Conservation (phyloP, 1,140 invertebrate genomes). For the Drosophila lowei region DNA sequence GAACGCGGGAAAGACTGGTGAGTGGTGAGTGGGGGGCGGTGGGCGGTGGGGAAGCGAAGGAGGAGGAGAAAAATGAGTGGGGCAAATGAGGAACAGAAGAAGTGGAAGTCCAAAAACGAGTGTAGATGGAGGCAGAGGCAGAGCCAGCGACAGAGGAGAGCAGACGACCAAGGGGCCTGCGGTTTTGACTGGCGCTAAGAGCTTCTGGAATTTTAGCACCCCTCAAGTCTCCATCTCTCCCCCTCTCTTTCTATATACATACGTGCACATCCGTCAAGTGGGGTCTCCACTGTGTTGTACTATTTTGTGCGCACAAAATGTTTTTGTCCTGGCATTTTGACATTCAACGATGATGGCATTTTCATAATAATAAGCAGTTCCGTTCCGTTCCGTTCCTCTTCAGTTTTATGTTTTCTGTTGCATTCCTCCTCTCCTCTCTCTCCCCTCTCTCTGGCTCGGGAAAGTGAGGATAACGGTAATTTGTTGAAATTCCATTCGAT, state of each 20-base stretch:
- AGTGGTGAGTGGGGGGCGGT: no score
- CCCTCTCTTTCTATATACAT: background rate
- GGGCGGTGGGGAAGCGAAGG: no score
- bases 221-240: background rate
- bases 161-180: constrained; percentile 35
- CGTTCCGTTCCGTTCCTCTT: no score
- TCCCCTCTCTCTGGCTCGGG: no score
- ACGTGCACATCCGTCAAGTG: constrained; percentile 10
- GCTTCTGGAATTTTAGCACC: constrained; percentile 56
- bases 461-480: no score
- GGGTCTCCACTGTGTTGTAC: constrained; percentile 11
- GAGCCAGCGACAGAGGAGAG: background rate
- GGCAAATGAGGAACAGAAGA: background rate
- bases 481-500: no score
- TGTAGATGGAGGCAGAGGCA: background rate
- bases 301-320: constrained; percentile 15
- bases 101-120: constrained; percentile 40
- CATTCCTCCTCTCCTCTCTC: background rate
- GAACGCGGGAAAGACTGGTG: background rate
- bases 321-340: constrained; percentile 53
- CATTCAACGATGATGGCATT: constrained; percentile 50
- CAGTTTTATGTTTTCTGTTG: constrained; percentile 6
- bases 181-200: constrained; percentile 61
- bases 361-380: constrained; percentile 61
- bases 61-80: background rate